phyloP scores from a whole-genome alignment of 2,113 vertebrate species.

The Actinemys pallida region DNA sequence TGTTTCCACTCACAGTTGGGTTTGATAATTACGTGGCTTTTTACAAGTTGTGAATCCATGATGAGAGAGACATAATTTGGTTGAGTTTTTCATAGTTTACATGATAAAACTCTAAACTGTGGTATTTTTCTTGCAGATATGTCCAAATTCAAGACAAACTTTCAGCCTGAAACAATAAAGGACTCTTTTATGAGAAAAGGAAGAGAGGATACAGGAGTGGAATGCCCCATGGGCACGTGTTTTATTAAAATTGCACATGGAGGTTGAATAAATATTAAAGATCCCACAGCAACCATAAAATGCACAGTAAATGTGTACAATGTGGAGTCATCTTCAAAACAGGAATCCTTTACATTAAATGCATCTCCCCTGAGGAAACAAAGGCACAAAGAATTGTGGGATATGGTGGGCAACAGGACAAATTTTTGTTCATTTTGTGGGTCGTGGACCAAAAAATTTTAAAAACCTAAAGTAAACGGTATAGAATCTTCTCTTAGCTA shows the following conservation, averaged over 20 bases:
- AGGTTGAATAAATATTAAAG: conserved; percentile 15
- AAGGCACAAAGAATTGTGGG: not conserved
- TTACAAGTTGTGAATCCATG: not conserved
- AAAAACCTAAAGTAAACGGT: not conserved
- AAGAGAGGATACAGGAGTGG: not conserved
- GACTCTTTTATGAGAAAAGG: not conserved
- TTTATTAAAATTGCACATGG: not conserved
- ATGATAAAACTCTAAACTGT: not conserved
- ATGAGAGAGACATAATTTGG: not conserved
- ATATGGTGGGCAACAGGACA: not conserved
- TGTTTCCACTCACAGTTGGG: not conserved
- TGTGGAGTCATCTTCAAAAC: not conserved
- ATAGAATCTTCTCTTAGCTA: not conserved
- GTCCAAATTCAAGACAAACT: not conserved
- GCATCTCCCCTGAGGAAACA: not conserved
- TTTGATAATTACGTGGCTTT: not conserved
- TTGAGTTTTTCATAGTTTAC: not conserved
- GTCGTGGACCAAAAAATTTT: not conserved
- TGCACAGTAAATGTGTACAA: not conserved
- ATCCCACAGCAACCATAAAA: conserved; percentile 38
- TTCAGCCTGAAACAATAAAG: conserved; percentile 11
- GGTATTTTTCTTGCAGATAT: not conserved
- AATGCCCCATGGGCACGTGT: not conserved
- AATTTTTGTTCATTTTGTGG: not conserved
- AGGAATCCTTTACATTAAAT: conserved; percentile 6